Evolutionary conservation across 2,888 invertebrate species (phyloP).

Genomic region (Agonum fuliginosum): DNA sequence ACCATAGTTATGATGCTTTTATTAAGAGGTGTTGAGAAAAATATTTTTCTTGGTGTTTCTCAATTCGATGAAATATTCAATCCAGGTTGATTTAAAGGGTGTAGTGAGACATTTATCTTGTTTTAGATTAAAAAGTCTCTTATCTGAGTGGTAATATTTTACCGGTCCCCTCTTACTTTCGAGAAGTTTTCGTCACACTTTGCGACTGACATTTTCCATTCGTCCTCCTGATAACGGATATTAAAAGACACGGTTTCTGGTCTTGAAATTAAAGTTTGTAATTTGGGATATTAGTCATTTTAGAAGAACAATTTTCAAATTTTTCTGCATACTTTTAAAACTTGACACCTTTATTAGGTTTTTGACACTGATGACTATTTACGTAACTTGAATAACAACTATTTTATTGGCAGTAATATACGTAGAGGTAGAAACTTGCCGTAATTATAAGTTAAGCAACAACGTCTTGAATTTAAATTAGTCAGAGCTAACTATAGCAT

Average conservation of each 20-base stretch:
- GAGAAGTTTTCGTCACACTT: constrained; percentile 50
- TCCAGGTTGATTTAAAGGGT: constrained; percentile 40
- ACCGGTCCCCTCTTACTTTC: constrained; percentile 37
- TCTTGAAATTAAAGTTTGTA: constrained; percentile 28
- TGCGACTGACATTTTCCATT: constrained; percentile 48
- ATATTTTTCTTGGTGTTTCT: neutral
- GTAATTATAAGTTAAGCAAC: constrained; percentile 22
- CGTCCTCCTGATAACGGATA: constrained; percentile 47
- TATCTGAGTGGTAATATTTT: constrained; percentile 54
- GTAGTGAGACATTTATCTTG: constrained; percentile 51
- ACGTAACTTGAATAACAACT: constrained; percentile 15
- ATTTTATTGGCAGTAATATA: neutral
- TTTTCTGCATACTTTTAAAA: too few species aligned
- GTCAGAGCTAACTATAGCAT: constrained; percentile 1
- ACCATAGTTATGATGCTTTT: too few species aligned
- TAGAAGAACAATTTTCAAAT: constrained; percentile 1
- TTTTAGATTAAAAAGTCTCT: constrained; percentile 53
- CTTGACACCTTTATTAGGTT: neutral
- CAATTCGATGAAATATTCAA: constrained; percentile 39
- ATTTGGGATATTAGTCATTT: constrained; percentile 41
- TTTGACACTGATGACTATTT: too few species aligned
- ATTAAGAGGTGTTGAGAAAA: too few species aligned
- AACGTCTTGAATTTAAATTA: constrained; percentile 35
- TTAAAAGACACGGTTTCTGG: constrained; percentile 42
- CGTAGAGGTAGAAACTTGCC: constrained; percentile 7